These are phyloP conservation scores for Macropus fuliginosus DNA, from an alignment of 2,797 vertebrate genomes.

Conservation along the genomic window DNA sequence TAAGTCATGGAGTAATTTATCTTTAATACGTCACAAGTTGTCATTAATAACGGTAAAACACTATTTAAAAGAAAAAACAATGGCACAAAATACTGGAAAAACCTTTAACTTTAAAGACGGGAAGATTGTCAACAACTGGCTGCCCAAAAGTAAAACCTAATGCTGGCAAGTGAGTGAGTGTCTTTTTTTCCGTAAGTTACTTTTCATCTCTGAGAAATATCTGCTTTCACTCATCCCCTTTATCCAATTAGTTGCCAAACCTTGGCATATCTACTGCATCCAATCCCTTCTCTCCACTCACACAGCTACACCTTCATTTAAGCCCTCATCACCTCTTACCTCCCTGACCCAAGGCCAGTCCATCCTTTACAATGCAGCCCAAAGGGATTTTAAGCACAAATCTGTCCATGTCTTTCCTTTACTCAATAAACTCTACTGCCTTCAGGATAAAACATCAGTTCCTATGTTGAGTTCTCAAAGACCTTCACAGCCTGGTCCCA, in stretches of 20 bases:
- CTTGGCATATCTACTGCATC: not conserved
- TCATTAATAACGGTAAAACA: slow-evolving; percentile 25
- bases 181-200: not conserved
- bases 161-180: not conserved
- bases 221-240: not conserved
- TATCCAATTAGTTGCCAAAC: not conserved
- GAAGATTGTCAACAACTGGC: not conserved
- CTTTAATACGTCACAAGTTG: slow-evolving; percentile 40
- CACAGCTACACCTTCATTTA: not conserved
- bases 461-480: not conserved
- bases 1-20: not conserved
- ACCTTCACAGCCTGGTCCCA: not conserved
- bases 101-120: not conserved
- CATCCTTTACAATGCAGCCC: not conserved
- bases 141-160: slow-evolving; percentile 16
- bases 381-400: not conserved
- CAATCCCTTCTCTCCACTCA: not conserved
- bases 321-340: not conserved
- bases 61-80: not conserved
- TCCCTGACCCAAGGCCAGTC: not conserved
- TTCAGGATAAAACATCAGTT: not conserved
- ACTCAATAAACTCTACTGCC: not conserved
- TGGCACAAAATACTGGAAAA: not conserved
- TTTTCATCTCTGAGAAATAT: not conserved
- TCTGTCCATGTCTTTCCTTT: not conserved